Evolutionary conservation across 2,113 vertebrate species (phyloP), one percentile per base, ranked within the genome.

Genomic region (Hemiprocne comata): DNA sequence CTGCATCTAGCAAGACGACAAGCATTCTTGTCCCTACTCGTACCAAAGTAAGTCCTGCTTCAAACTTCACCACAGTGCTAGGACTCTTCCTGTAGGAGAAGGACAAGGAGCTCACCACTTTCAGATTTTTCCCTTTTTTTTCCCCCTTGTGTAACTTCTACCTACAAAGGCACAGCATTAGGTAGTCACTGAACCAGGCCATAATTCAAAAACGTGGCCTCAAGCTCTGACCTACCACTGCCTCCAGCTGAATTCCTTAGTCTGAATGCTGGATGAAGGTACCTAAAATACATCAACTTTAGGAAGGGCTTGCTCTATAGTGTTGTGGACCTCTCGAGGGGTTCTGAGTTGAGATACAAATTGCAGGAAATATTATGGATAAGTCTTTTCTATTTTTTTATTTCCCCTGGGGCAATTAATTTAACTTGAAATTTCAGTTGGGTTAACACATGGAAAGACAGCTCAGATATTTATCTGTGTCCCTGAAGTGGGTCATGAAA

Each of bases 71-170:
- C 34, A 12, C 60, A 51, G 21, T 7, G 6, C 11, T 11, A 36
- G 26, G 42, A 17, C 13, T 44, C 46, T 31, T 73, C 51, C 40
- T 53, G 1, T 3, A n/a, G 6, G 25, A 85, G 17, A 42, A 86
- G 12, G 18, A 31, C 10, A 55, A 20, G 58, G 6, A 60, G 6
- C 9, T 46, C 55, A 71, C 10, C 17, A 15, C 15, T 57, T 75
- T 16, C 78, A 50, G 36, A 5, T 24, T 23, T 38, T 62, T 34
- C 2, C 1, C 4, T 15, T 17, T 6, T 2, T 5, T 3, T 9
- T 21, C 46, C 46, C 46, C 13, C 26, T 36, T 48, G 3, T 79
- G 23, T 85, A 62, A 44, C 24, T 80, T 51, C 46, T 15, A 7
- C 34, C n/a, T 86, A 11, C 2, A 3, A 38, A 88, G 24, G 16